A percentile compares a stretch with the other conserved stretches of the same genome.
These are phyloP conservation scores for Pseudomyrmex pallidus DNA, from an alignment of 1,140 invertebrate genomes.

Conservation along the genomic window DNA sequence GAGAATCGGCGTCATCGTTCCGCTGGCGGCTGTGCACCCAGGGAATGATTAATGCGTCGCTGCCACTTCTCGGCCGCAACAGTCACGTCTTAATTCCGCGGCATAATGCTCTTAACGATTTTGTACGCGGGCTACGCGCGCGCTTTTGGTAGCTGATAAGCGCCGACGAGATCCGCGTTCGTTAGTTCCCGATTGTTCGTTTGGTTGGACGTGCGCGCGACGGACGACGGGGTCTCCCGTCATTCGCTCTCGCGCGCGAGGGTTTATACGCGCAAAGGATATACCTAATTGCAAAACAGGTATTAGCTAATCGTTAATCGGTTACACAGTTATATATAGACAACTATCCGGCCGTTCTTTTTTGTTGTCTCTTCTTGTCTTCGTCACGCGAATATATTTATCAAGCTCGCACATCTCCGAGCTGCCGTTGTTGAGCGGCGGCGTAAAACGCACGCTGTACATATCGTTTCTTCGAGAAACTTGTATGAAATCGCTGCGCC, in stretches of 20 bases:
- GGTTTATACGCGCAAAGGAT: too few relatives aligned
- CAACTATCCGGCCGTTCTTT: too few relatives aligned
- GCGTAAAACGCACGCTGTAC: too few relatives aligned
- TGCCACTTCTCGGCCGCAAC: slow-evolving; percentile 56
- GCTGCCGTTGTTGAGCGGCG: too few relatives aligned
- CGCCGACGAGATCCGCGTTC: slow-evolving; percentile 54
- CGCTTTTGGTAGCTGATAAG: slow-evolving; percentile 58
- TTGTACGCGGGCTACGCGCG: slow-evolving; percentile 55
- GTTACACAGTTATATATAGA: not conserved
- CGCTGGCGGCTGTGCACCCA: slow-evolving; percentile 49
- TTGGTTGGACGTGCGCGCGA: slow-evolving; percentile 36
- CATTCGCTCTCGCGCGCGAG: not conserved
- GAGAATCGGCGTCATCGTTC: slow-evolving; percentile 63
- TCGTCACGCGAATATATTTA: too few relatives aligned
- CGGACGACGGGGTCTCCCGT: not conserved
- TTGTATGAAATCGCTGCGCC: too few relatives aligned
- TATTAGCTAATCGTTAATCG: slow-evolving; percentile 44
- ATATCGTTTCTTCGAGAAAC: too few relatives aligned
- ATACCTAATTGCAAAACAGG: not conserved
- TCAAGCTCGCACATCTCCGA: too few relatives aligned
- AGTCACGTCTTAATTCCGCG: slow-evolving; percentile 73
- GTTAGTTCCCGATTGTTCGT: slow-evolving; percentile 60
- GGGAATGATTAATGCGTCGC: slow-evolving; percentile 66
- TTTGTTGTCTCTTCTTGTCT: too few relatives aligned
- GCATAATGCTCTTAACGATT: slow-evolving; percentile 73